A percentile compares a stretch with the other conserved stretches of the same genome.
phyloP scores from a whole-genome alignment of 2,888 invertebrate species.

The Coleophora flavipennella region DNA sequence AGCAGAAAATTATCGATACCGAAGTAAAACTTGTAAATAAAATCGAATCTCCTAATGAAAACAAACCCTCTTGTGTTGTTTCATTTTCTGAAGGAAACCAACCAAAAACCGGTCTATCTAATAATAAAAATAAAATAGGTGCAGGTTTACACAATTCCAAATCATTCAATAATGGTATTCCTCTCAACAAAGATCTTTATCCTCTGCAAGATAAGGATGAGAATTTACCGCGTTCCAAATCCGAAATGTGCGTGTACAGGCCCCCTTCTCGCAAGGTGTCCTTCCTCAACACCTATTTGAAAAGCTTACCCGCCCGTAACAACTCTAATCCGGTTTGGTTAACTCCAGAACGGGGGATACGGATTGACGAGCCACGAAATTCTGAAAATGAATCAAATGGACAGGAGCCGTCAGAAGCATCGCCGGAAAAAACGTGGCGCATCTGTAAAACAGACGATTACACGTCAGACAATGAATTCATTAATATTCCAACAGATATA shows the following conservation, averaged over 20 bases:
- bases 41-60: slow-evolving; percentile 21
- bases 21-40: slow-evolving; percentile 18
- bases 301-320: slow-evolving; percentile 58
- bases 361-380: slow-evolving; percentile 36
- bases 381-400: slow-evolving; percentile 24
- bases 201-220: slow-evolving; percentile 8
- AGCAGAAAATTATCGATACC: slow-evolving; percentile 8
- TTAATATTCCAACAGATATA: slow-evolving; percentile 53
- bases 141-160: slow-evolving; percentile 50
- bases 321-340: slow-evolving; percentile 60
- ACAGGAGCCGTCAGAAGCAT: slow-evolving; percentile 31
- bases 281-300: slow-evolving; percentile 66
- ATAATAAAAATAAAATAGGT: slow-evolving; percentile 34
- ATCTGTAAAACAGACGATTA: slow-evolving; percentile 34
- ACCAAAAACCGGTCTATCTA: slow-evolving; percentile 23
- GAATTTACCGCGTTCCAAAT: slow-evolving; percentile 49
- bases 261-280: slow-evolving; percentile 61
- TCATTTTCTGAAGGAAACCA: slow-evolving; percentile 33
- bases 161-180: slow-evolving; percentile 44
- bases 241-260: slow-evolving; percentile 42
- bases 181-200: too few species aligned
- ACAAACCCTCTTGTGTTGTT: slow-evolving; percentile 27
- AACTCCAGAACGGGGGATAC: slow-evolving; percentile 40
- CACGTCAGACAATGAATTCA: slow-evolving; percentile 51
- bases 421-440: slow-evolving; percentile 27